Percentiles rank a stretch among this genome's conserved stretches.
phyloP scores from a whole-genome alignment of 2,888 invertebrate genomes.

The Brachyptera risi region DNA sequence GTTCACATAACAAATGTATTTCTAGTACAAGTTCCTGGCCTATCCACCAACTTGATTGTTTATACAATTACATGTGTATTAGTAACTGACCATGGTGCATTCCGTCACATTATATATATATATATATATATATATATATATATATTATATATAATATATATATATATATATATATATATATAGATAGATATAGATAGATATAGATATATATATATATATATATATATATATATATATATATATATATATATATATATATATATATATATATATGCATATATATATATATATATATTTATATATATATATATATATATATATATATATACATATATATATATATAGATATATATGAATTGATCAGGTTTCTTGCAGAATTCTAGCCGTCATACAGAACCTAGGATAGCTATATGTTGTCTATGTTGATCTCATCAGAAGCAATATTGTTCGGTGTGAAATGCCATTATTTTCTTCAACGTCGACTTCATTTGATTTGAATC shows the following conservation, averaged over 20 bases:
- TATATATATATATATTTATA: conserved; percentile 10
- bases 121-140: too few relatives aligned
- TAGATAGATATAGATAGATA: neutral
- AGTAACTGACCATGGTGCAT: too few relatives aligned
- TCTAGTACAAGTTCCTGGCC: too few relatives aligned
- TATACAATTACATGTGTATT: too few relatives aligned
- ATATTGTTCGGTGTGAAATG: conserved; percentile 9
- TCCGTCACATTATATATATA: too few relatives aligned
- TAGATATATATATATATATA: neutral
- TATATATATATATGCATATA: neutral
- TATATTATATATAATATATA: neutral
- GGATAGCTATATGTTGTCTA: conserved; percentile 5
- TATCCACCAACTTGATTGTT: too few relatives aligned
- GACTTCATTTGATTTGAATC: conserved; percentile 14
- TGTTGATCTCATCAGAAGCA: conserved; percentile 4
- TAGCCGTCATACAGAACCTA: too few relatives aligned
- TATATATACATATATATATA: neutral
- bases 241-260: too few relatives aligned
- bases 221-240: too few relatives aligned
- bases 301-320: neutral
- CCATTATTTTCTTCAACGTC: neutral
- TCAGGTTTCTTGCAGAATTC: too few relatives aligned
- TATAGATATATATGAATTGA: too few relatives aligned
- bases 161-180: conserved; percentile 11
- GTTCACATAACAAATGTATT: too few relatives aligned